Conservation (phyloP, 2,113 vertebrate genomes). For the Amazona guildingii region DNA sequence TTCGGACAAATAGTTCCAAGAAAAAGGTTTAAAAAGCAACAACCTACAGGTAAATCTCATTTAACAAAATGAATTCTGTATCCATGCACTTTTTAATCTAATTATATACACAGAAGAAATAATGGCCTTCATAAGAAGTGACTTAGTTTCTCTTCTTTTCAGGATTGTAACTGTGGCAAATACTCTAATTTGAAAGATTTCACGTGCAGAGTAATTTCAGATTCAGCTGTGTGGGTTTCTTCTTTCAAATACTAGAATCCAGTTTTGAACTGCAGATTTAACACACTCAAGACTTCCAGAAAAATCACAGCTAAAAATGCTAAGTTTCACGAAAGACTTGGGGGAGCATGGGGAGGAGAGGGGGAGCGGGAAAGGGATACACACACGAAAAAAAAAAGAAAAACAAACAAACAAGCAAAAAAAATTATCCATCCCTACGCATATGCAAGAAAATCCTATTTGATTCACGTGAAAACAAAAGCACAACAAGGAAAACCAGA, state of each 20-base stretch:
- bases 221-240: background rate
- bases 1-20: background rate
- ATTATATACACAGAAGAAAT: background rate
- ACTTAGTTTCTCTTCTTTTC: background rate
- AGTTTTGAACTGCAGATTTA: background rate
- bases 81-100: background rate
- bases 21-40: background rate
- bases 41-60: background rate
- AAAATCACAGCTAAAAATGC: background rate
- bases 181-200: background rate
- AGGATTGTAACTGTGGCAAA: background rate
- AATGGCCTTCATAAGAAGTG: background rate
- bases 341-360: accelerated
- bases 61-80: background rate
- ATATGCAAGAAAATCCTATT: background rate
- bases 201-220: background rate
- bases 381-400: background rate
- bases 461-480: background rate
- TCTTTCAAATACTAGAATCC: background rate
- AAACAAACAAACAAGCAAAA: background rate
- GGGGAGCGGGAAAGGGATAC: background rate
- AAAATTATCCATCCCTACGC: background rate
- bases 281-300: background rate
- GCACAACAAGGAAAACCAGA: background rate
- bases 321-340: background rate